Evolutionary conservation across 2,113 vertebrate species (phyloP).

Genomic region (Eretmodus cyanostictus): DNA sequence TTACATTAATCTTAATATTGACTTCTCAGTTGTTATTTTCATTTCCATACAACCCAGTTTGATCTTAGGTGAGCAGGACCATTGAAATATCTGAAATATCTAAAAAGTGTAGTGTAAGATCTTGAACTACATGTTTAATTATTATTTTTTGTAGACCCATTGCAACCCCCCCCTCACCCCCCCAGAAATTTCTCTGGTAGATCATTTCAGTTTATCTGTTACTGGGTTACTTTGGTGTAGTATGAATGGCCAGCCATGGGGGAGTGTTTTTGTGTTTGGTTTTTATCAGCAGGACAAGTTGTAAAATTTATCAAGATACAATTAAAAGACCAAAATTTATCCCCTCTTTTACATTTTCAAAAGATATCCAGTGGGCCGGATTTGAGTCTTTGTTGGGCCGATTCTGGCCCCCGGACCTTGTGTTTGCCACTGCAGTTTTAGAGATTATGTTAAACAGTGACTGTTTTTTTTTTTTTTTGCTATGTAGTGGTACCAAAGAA

Average conservation of each 20-base stretch:
- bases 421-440: not conserved
- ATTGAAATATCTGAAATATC: not conserved
- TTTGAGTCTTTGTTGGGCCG: not conserved
- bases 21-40: not conserved
- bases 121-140: not conserved
- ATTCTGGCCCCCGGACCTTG: not conserved
- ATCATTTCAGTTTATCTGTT: not conserved
- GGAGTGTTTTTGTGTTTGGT: not conserved
- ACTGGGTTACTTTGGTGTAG: not conserved
- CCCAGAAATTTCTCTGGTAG: not conserved
- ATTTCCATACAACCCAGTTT: not conserved
- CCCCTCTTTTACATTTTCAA: not conserved
- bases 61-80: not conserved
- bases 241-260: not conserved
- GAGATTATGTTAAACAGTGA: not conserved
- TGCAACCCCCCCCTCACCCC: not conserved
- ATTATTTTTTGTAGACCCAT: not conserved
- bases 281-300: not conserved
- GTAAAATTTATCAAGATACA: not conserved
- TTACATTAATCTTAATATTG: not conserved
- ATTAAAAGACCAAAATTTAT: not conserved
- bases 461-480: not conserved
- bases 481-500: not conserved
- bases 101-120: not conserved
- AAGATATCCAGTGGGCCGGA: accelerated